Conservation (phyloP, 2,113 vertebrate species). For the Brachypodius melanocephalos region DNA sequence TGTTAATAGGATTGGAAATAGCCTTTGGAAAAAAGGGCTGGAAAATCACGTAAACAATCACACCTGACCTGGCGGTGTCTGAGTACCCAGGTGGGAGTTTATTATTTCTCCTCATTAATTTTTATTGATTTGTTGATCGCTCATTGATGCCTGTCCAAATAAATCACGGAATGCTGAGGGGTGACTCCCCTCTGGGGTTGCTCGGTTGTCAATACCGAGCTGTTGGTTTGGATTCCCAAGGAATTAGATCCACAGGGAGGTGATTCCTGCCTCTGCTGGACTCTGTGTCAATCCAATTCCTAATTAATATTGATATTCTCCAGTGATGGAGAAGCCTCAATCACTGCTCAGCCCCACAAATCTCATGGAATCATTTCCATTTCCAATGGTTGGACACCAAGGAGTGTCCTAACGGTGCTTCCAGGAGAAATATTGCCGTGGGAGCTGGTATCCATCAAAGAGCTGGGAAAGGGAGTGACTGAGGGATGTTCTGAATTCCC, state of each 20-base stretch:
- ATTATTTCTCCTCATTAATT: conserved; percentile 10
- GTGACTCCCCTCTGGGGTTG: not conserved
- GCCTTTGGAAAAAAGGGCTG: not conserved
- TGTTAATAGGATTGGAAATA: not conserved
- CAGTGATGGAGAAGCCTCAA: not conserved
- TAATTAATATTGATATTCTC: not conserved
- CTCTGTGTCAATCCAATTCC: not conserved
- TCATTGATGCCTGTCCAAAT: not conserved
- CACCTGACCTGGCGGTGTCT: not conserved
- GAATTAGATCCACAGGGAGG: not conserved
- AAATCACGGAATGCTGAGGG: not conserved
- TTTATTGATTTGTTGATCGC: conserved; percentile 3
- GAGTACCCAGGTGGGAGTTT: not conserved
- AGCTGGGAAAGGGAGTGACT: not conserved
- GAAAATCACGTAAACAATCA: not conserved
- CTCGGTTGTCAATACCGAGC: fast-evolving
- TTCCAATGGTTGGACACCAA: not conserved
- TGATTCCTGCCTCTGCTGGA: not conserved
- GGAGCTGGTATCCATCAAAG: not conserved
- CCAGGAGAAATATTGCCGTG: not conserved
- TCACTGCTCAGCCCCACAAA: not conserved
- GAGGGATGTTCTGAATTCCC: not conserved
- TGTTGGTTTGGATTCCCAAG: not conserved
- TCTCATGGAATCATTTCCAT: not conserved
- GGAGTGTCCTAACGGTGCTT: not conserved